These are phyloP conservation scores for Paralichthys olivaceus DNA, from an alignment of 2,113 vertebrate genomes.

Conservation along the genomic window DNA sequence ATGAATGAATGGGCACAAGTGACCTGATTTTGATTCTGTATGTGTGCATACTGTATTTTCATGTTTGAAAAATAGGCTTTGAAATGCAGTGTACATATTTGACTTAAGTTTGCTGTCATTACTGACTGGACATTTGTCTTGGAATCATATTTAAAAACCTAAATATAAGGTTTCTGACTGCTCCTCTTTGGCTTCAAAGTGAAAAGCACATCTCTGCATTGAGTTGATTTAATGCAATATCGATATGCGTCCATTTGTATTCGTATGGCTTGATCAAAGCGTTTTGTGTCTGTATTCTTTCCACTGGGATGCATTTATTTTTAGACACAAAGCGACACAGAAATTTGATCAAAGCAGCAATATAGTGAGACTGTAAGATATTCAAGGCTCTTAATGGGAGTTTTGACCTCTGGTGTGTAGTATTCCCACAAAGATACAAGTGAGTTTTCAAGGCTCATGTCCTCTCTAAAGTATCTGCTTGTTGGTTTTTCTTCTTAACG, in stretches of 20 bases:
- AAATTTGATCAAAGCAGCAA: conserved; percentile 63
- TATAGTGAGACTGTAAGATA: conserved; percentile 6
- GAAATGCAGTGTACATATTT: conserved; percentile 24
- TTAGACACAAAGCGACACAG: conserved; percentile 24
- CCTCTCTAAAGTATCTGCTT: not conserved
- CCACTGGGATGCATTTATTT: conserved; percentile 45
- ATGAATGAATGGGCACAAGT: conserved; percentile 58
- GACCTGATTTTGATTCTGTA: conserved; percentile 59
- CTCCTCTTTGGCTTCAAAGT: conserved; percentile 52
- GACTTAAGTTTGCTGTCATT: conserved; percentile 12
- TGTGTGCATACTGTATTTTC: conserved; percentile 20
- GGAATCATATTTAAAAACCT: not conserved
- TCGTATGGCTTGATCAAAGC: conserved; percentile 65
- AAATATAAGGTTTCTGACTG: conserved; percentile 6
- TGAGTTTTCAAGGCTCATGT: conserved; percentile 6
- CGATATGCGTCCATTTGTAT: conserved; percentile 46
- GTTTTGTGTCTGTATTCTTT: conserved; percentile 32
- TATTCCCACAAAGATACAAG: conserved; percentile 12
- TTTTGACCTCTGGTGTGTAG: conserved; percentile 42
- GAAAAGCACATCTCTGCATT: conserved; percentile 36
- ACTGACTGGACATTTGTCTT: conserved; percentile 8
- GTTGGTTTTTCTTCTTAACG: not conserved
- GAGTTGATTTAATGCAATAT: conserved; percentile 47
- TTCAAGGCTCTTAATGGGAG: conserved; percentile 33
- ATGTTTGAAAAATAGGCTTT: conserved; percentile 15